Conservation (phyloP, 2,888 invertebrate species). For the Heliconius cydno region DNA sequence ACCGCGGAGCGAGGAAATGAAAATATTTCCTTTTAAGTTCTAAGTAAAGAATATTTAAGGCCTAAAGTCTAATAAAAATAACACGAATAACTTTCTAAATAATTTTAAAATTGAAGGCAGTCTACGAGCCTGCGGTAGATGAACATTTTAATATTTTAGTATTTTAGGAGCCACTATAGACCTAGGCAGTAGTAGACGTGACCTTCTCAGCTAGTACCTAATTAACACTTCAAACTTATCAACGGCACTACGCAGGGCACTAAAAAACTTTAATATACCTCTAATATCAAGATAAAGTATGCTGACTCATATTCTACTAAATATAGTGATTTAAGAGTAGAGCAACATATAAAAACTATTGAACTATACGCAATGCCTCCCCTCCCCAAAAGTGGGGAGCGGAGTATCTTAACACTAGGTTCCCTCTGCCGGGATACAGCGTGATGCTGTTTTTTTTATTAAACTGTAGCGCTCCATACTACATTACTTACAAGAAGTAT, state of each 20-base stretch:
- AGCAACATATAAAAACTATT: not conserved
- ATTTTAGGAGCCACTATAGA: not conserved
- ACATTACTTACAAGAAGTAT: too few species aligned
- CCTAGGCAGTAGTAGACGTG: not conserved
- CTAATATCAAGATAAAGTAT: not conserved
- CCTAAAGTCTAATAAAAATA: not conserved
- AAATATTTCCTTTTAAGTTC: too few species aligned
- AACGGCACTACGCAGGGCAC: not conserved
- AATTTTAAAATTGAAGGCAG: not conserved
- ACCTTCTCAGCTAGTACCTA: slow-evolving; percentile 9
- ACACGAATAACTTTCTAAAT: not conserved
- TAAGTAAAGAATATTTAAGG: too few species aligned
- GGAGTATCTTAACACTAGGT: too few species aligned
- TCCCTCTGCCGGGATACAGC: too few species aligned
- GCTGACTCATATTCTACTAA: too few species aligned
- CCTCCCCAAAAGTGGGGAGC: too few species aligned
- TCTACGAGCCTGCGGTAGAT: not conserved
- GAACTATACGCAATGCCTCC: not conserved
- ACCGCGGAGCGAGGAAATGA: too few species aligned
- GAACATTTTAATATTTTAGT: not conserved
- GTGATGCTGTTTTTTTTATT: too few species aligned
- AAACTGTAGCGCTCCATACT: too few species aligned
- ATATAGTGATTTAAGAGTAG: too few species aligned
- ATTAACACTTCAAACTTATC: slow-evolving; percentile 10
- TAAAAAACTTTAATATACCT: slow-evolving; percentile 2